Evolutionary conservation across 2,888 invertebrate genomes (phyloP), one percentile per base, ranked within the genome.

Genomic region (Alviniconcha strummeri): DNA sequence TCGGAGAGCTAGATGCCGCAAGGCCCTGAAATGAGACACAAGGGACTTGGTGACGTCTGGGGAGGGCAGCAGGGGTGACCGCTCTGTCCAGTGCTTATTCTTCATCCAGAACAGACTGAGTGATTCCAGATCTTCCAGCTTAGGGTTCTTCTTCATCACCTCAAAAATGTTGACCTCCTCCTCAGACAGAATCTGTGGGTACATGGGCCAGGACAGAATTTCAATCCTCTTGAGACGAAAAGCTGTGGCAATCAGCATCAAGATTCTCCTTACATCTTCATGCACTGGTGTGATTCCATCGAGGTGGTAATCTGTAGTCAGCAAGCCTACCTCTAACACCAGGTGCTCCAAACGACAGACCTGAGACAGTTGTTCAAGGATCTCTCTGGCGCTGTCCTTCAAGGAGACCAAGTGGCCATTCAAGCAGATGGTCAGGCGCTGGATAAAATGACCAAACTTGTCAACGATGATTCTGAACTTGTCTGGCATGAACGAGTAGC

Each of bases 201-300:
- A 89, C 86, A 91, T 87, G 2, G 92, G 92, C 91, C 92, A 92
- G 0, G 91, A 90, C 6, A 86, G 79, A 9, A 91, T 85, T 71
- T 87, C 85, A 6, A 92, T 83, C 52, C 84, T 83, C 72, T 89
- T 90, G 77, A 92, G 87, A 52, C 89, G 86, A 72, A 86, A 88
- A 13, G 91, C 90, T 56, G 89, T 89, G 36, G 85, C 79, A 0
- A 91, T 87, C 80, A 92, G 88, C 2, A 86, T 81, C 8, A 90
- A 82, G 6, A 91, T 84, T 5, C 87, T 86, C 60, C 84, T 84
- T 8, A 91, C 80, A 57, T 89, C 90, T 52, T 81, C 15, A 78
- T 19, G 84, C 76, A 19, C 84, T 82, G 67, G 90, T 9, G 81
- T 81, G 56, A 82, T 83, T 17, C 89, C 88, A 11, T 80, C 84